phyloP scores from a whole-genome alignment of 2,113 vertebrate species.

The Sorex araneus region DNA sequence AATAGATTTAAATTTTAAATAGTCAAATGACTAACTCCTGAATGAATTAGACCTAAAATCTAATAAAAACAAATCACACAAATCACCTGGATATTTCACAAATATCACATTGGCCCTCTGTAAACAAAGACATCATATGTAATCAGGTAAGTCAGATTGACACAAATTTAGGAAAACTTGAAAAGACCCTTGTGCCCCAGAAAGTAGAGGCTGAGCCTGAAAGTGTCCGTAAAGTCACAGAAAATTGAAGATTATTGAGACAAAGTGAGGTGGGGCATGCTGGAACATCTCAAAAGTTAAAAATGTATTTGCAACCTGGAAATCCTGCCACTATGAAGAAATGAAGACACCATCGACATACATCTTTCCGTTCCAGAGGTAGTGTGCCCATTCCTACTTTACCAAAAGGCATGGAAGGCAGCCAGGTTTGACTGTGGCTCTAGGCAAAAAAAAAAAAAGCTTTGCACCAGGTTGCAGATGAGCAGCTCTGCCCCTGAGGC shows the following conservation, averaged over 20 bases:
- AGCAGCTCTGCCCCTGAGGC: background rate
- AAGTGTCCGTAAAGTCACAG: background rate
- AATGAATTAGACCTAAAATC: background rate
- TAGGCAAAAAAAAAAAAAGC: background rate
- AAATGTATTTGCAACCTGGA: background rate
- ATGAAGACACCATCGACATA: background rate
- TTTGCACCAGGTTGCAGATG: background rate
- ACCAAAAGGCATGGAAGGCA: background rate
- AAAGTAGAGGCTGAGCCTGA: background rate
- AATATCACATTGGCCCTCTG: background rate
- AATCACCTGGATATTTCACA: background rate
- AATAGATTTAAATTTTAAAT: too few relatives aligned
- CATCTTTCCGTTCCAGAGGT: background rate
- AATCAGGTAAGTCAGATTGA: background rate
- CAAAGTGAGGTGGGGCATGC: background rate
- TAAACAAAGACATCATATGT: background rate
- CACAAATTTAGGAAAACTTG: background rate
- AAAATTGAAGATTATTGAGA: background rate
- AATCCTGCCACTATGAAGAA: background rate
- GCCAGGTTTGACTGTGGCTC: background rate
- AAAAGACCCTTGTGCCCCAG: background rate
- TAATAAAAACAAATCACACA: background rate
- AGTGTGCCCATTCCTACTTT: background rate
- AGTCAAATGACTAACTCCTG: too few relatives aligned
- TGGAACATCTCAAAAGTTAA: background rate